Evolutionary conservation across 2,113 vertebrate genomes (phyloP).

Genomic region (Lonchura striata): DNA sequence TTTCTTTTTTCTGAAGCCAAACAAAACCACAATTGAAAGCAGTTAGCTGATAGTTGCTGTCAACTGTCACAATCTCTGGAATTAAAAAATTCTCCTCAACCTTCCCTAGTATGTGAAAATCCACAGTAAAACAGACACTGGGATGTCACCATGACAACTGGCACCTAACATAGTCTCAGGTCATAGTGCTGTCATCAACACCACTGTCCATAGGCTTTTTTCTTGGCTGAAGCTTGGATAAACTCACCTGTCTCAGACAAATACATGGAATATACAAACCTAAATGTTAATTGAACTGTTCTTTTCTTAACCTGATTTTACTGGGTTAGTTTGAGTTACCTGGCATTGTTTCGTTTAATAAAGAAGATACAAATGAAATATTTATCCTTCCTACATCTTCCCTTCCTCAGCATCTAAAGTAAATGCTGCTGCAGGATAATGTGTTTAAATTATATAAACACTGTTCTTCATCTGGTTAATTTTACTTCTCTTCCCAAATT

Average conservation of each 20-base stretch:
- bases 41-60: not conserved
- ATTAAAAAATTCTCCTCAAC: not conserved
- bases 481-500: not conserved
- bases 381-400: not conserved
- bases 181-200: fast-evolving
- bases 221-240: not conserved
- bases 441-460: not conserved
- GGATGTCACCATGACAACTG: not conserved
- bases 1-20: not conserved
- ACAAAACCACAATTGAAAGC: not conserved
- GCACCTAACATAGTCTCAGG: not conserved
- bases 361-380: not conserved
- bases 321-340: not conserved
- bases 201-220: not conserved
- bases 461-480: not conserved
- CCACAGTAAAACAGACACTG: not conserved
- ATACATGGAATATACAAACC: not conserved
- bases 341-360: not conserved
- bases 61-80: not conserved
- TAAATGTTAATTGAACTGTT: not conserved
- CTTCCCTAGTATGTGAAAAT: not conserved
- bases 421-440: not conserved
- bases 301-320: not conserved
- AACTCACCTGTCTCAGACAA: not conserved
- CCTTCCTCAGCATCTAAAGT: not conserved